These are phyloP conservation scores for Xestia ashworthii DNA, from an alignment of 2,888 invertebrate species.

Conservation along the genomic window DNA sequence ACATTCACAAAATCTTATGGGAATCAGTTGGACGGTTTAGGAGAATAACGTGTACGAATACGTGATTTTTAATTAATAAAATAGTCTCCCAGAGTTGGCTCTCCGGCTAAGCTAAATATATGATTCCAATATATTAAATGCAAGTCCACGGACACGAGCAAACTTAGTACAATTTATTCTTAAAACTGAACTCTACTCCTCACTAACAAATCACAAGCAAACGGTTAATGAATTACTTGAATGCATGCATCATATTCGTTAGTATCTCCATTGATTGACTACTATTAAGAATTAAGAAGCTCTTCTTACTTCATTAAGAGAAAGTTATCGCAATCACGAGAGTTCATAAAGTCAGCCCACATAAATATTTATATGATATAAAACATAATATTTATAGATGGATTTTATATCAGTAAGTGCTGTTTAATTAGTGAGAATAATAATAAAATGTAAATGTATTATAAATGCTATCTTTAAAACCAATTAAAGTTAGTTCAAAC, in stretches of 20 bases:
- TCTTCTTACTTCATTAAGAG: constrained; percentile 40
- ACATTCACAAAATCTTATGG: background rate
- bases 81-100: no score
- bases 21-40: background rate
- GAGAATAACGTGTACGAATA: no score
- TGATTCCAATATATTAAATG: background rate
- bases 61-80: no score
- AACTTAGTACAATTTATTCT: background rate
- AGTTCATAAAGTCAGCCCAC: constrained; percentile 47
- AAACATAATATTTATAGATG: constrained; percentile 54
- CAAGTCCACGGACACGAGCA: background rate
- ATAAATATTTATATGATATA: constrained; percentile 54
- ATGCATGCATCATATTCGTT: constrained; percentile 16
- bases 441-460: constrained; percentile 50
- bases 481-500: constrained; percentile 56
- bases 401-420: constrained; percentile 44
- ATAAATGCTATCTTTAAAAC: constrained; percentile 47
- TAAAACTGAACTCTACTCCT: background rate
- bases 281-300: constrained; percentile 26
- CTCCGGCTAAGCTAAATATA: background rate
- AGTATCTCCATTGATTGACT: constrained; percentile 26
- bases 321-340: constrained; percentile 47
- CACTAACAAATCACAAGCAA: background rate
- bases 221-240: background rate
- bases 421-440: constrained; percentile 56